phyloP scores from a whole-genome alignment of 2,797 vertebrate species.

The Sitta carolinensis region DNA sequence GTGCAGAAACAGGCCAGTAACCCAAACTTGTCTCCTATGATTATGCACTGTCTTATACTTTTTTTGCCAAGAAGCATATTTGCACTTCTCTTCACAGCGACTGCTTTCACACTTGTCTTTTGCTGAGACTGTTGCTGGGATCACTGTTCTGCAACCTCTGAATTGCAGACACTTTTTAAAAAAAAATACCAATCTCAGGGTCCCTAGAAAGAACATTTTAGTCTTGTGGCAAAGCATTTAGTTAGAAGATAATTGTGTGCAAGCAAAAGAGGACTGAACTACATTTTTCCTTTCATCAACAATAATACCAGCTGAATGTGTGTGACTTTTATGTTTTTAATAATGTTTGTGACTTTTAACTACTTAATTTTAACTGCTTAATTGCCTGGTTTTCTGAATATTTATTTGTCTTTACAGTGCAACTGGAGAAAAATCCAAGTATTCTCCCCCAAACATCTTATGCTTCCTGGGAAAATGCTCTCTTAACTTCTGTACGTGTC shows the following conservation, averaged over 20 bases:
- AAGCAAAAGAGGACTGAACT: neutral
- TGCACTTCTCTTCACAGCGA: neutral
- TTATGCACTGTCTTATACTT: neutral
- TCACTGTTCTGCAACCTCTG: neutral
- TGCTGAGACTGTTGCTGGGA: neutral
- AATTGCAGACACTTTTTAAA: neutral
- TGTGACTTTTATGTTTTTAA: neutral
- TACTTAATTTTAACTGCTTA: neutral
- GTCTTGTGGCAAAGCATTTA: neutral
- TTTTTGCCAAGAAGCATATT: neutral
- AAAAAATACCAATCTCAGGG: neutral
- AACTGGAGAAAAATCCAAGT: neutral
- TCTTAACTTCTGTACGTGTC: neutral
- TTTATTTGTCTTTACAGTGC: neutral
- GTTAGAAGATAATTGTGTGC: neutral
- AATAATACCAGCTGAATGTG: neutral
- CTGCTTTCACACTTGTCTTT: neutral
- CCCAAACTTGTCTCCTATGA: neutral
- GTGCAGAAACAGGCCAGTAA: neutral
- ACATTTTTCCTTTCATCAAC: neutral
- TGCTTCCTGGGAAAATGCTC: neutral
- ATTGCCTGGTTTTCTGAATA: neutral
- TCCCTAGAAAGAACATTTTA: neutral
- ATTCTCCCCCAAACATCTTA: neutral
- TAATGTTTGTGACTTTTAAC: neutral